These are phyloP conservation scores for Sinocyclocheilus grahami DNA, from an alignment of 2,113 vertebrate species.

Conservation along the genomic window DNA sequence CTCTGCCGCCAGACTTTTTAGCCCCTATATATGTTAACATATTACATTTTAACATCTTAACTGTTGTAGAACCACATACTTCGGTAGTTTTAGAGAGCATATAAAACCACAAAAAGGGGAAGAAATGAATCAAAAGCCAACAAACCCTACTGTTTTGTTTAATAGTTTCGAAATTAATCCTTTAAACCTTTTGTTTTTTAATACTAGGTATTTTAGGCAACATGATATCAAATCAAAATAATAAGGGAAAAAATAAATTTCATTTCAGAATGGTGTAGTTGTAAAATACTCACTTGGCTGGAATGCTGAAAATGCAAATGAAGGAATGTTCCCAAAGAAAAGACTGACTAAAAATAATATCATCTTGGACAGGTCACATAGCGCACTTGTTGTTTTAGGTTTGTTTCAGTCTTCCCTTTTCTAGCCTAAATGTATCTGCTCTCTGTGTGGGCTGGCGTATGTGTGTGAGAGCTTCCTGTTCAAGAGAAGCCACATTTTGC, in stretches of 20 bases:
- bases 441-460: neutral
- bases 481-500: too few relatives aligned
- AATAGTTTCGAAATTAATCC: neutral
- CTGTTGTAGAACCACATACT: neutral
- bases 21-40: neutral
- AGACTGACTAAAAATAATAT: neutral
- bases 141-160: neutral
- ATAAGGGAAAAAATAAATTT: neutral
- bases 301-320: neutral
- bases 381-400: neutral
- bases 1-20: neutral
- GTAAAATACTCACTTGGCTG: slow-evolving; percentile 20
- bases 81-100: neutral
- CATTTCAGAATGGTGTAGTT: neutral
- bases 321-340: neutral
- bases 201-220: neutral
- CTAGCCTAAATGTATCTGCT: neutral
- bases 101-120: slow-evolving; percentile 6
- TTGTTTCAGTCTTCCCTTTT: neutral
- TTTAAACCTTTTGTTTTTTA: neutral
- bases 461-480: neutral
- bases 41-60: neutral
- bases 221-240: neutral
- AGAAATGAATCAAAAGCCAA: neutral
- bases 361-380: slow-evolving; percentile 1